Percentiles rank a stretch among this genome's conserved stretches.
Evolutionary conservation across 1,140 invertebrate species (phyloP).

Genomic region (Theocolax elegans): DNA sequence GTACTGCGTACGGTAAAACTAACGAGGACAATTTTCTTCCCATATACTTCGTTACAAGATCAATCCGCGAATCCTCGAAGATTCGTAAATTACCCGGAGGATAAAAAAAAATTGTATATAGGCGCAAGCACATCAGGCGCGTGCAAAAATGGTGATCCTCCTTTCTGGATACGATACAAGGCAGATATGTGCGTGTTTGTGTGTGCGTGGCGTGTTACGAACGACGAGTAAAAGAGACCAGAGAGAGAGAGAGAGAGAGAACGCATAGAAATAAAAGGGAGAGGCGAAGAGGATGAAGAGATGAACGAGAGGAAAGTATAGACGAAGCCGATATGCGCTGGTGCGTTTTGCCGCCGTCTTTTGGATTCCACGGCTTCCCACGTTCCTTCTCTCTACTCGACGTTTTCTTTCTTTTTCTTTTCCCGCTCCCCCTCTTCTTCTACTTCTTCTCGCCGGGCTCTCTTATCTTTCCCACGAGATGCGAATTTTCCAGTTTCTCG

Average conservation of each 20-base stretch:
- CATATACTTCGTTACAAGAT: not conserved
- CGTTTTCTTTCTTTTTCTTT: not conserved
- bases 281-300: conserved; percentile 15
- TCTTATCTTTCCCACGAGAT: conserved; percentile 23
- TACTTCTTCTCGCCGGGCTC: not conserved
- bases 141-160: no score
- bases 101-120: not conserved
- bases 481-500: conserved; percentile 24
- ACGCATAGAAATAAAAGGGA: not conserved
- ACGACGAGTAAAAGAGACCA: no score
- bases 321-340: not conserved
- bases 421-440: not conserved
- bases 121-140: no score
- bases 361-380: conserved; percentile 7
- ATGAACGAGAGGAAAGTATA: conserved; percentile 1
- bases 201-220: no score
- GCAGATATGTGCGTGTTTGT: no score
- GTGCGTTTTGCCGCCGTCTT: not conserved
- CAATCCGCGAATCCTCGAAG: not conserved
- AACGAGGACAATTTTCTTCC: not conserved
- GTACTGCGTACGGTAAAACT: not conserved
- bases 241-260: not conserved
- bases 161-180: no score
- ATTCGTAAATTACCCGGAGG: not conserved
- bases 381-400: not conserved